Percentiles rank a stretch among this genome's conserved stretches.
Evolutionary conservation across 2,888 invertebrate species (phyloP).

Genomic region (Clunio marinus): DNA sequence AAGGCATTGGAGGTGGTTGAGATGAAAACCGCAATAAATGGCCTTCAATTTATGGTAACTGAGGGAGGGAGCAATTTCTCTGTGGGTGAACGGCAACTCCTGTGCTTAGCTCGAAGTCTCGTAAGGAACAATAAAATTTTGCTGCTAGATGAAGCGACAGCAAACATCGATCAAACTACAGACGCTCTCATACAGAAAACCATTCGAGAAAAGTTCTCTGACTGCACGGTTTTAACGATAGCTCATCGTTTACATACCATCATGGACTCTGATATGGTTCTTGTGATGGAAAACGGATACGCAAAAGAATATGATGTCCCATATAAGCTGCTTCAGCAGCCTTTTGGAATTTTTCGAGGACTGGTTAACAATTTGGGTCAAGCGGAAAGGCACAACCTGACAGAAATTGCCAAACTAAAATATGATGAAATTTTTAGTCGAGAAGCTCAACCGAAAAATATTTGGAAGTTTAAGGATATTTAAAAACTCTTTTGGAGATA

Average conservation of each 20-base stretch:
- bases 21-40: slow-evolving; percentile 52
- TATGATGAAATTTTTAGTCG: slow-evolving; percentile 43
- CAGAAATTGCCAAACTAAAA: slow-evolving; percentile 52
- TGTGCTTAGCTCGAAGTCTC: slow-evolving; percentile 76
- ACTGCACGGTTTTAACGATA: slow-evolving; percentile 85
- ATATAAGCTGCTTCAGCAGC: slow-evolving; percentile 58
- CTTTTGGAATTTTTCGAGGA: slow-evolving; percentile 59
- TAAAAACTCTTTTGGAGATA: too few species aligned
- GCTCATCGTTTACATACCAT: slow-evolving; percentile 89
- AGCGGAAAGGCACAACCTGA: slow-evolving; percentile 52
- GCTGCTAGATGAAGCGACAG: slow-evolving; percentile 63
- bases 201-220: slow-evolving; percentile 70
- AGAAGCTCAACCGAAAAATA: not conserved
- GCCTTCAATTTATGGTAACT: slow-evolving; percentile 57
- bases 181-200: slow-evolving; percentile 81
- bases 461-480: slow-evolving; percentile 27
- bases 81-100: slow-evolving; percentile 74
- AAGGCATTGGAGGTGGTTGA: slow-evolving; percentile 53
- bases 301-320: slow-evolving; percentile 72
- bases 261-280: slow-evolving; percentile 84
- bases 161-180: slow-evolving; percentile 56
- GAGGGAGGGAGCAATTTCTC: slow-evolving; percentile 74
- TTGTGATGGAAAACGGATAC: slow-evolving; percentile 79
- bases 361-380: slow-evolving; percentile 70
- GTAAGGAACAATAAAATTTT: slow-evolving; percentile 61